Conservation (phyloP, 2,113 vertebrate species). For the Garra rufa region DNA sequence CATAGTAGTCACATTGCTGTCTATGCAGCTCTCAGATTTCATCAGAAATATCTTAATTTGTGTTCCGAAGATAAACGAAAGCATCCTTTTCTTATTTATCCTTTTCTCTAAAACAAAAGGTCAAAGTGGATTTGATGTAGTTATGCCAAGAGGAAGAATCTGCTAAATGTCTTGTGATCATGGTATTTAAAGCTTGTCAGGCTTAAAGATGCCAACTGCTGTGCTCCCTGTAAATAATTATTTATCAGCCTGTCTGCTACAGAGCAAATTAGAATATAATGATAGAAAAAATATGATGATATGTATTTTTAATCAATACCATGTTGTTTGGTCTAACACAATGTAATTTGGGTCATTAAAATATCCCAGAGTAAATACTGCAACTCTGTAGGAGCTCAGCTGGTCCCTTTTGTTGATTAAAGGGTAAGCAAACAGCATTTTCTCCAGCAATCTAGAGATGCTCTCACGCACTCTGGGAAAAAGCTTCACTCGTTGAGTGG, state of each 20-base stretch:
- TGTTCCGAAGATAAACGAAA: neutral
- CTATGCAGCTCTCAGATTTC: no score
- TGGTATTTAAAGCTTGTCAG: conserved; percentile 3
- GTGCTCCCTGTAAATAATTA: conserved; percentile 33
- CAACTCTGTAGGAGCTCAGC: neutral
- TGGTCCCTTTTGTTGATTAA: conserved; percentile 25
- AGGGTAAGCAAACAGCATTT: neutral
- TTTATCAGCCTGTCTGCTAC: conserved; percentile 19
- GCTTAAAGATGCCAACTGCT: conserved; percentile 27
- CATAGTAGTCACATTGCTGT: no score
- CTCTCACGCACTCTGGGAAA: neutral
- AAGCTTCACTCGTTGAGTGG: neutral
- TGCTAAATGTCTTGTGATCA: neutral
- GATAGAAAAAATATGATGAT: conserved; percentile 25
- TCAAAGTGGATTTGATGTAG: neutral
- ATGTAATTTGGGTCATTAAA: conserved; percentile 10
- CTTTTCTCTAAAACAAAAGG: neutral
- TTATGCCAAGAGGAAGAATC: neutral
- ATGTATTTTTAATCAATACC: conserved; percentile 43
- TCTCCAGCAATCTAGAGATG: neutral
- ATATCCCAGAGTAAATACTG: conserved; percentile 17
- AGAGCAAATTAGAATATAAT: conserved; percentile 29
- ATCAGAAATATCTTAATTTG: no score
- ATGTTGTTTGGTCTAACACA: conserved; percentile 20
- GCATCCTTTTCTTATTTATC: neutral